Conservation (phyloP, 2,797 vertebrate species). For the Muscicapa striata region DNA sequence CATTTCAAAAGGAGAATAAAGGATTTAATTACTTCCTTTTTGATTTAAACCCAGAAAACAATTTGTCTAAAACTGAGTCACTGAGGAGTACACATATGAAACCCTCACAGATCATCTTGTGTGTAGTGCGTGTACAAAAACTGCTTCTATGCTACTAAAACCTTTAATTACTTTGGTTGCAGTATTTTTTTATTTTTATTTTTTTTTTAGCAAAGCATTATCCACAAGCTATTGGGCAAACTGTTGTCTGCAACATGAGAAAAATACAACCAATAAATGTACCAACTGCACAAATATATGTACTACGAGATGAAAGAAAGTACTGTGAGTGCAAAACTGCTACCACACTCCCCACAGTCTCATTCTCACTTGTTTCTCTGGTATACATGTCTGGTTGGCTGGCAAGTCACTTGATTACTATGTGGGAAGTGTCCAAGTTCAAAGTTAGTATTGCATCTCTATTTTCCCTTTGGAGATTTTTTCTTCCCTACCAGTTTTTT, state of each 20-base stretch:
- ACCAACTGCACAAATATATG: not conserved
- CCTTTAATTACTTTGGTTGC: not conserved
- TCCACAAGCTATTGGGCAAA: not conserved
- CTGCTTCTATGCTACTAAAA: not conserved
- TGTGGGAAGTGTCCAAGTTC: constrained; percentile 43
- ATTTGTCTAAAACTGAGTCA: not conserved
- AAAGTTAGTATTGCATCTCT: constrained; percentile 27
- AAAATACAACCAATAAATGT: constrained; percentile 12
- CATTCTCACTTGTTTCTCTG: constrained; percentile 66
- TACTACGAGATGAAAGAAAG: constrained; percentile 20
- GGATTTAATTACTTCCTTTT: constrained; percentile 11
- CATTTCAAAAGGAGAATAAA: not conserved
- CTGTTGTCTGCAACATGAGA: not conserved
- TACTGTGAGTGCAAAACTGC: constrained; percentile 28
- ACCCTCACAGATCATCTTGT: not conserved
- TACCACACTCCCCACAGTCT: constrained; percentile 47
- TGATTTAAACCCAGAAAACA: constrained; percentile 9
- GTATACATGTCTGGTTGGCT: constrained; percentile 1
- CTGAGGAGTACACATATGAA: not conserved
- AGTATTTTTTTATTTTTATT: accelerated
- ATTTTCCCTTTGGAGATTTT: constrained; percentile 7
- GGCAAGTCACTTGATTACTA: constrained; percentile 47
- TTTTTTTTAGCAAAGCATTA: not conserved
- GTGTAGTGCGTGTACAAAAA: not conserved
- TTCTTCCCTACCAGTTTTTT: not conserved